phyloP scores from a whole-genome alignment of 2,888 invertebrate genomes.

The Eristalinus sepulchralis region DNA sequence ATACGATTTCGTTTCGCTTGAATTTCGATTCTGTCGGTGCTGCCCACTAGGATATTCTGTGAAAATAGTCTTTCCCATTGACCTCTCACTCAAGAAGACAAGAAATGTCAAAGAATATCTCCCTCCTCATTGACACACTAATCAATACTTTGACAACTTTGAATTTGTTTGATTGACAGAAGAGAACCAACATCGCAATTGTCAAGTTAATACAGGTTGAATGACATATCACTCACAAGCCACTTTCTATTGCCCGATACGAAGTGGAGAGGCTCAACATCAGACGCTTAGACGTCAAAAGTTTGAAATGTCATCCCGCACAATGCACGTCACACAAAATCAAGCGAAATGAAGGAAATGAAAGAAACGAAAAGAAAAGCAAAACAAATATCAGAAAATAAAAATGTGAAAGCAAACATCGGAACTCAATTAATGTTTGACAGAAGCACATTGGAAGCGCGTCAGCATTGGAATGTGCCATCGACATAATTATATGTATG shows the following conservation, averaged over 20 bases:
- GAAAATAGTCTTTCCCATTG: too few relatives aligned
- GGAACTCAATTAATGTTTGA: background rate
- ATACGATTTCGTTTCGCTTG: too few relatives aligned
- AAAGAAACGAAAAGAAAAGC: background rate
- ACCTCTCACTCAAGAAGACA: background rate
- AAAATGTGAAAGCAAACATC: background rate
- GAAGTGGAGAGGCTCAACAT: background rate
- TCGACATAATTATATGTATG: slow-evolving; percentile 4
- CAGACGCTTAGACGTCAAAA: slow-evolving; percentile 28
- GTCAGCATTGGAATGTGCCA: background rate
- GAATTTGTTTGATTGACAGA: background rate
- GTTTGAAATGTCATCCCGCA: slow-evolving; percentile 45
- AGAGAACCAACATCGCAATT: background rate
- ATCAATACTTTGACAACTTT: background rate
- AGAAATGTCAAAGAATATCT: background rate
- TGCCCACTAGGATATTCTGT: too few relatives aligned
- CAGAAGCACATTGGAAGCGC: background rate
- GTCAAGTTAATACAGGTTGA: background rate
- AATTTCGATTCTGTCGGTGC: too few relatives aligned
- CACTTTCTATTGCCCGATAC: background rate
- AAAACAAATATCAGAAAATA: background rate
- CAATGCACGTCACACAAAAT: background rate
- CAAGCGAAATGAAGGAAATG: slow-evolving; percentile 1
- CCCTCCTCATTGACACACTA: background rate
- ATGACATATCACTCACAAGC: background rate